Evolutionary conservation across 1,140 invertebrate species (phyloP).

Genomic region (Ruditapes philippinarum): DNA sequence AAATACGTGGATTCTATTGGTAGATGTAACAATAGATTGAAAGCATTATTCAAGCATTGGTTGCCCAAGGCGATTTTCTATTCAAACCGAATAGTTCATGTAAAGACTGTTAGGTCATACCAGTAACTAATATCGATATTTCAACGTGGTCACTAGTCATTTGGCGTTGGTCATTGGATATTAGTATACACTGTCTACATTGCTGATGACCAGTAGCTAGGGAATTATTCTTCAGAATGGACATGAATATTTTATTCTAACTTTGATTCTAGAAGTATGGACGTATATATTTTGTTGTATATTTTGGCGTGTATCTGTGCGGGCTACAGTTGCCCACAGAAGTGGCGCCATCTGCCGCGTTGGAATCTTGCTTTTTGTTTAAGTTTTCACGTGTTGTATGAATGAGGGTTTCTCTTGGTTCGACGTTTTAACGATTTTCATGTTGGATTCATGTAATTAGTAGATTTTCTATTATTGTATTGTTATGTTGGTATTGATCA

Average conservation of each 20-base stretch:
- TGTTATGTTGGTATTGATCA: constrained; percentile 13
- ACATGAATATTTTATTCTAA: constrained; percentile 49
- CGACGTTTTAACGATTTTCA: not conserved
- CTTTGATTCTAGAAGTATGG: not conserved
- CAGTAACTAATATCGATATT: constrained; percentile 61
- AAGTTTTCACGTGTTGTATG: not conserved
- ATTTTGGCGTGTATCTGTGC: not conserved
- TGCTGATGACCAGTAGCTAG: constrained; percentile 48
- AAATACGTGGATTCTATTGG: constrained; percentile 39
- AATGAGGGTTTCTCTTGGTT: not conserved
- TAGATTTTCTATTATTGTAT: not conserved
- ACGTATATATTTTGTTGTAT: not conserved
- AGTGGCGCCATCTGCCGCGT: not conserved
- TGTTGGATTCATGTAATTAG: constrained; percentile 27
- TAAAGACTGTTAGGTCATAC: constrained; percentile 58
- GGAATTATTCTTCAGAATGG: constrained; percentile 40
- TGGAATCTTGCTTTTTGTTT: no score
- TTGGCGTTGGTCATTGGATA: constrained; percentile 55
- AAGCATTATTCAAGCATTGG: constrained; percentile 28
- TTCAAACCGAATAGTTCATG: constrained; percentile 58
- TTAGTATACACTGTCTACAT: constrained; percentile 31
- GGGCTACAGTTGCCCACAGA: not conserved
- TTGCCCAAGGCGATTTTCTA: constrained; percentile 43
- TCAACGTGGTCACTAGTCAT: constrained; percentile 52
- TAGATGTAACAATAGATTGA: constrained; percentile 58